These are phyloP conservation scores for Anoplophora glabripennis DNA, from an alignment of 1,140 invertebrate species.

Conservation along the genomic window DNA sequence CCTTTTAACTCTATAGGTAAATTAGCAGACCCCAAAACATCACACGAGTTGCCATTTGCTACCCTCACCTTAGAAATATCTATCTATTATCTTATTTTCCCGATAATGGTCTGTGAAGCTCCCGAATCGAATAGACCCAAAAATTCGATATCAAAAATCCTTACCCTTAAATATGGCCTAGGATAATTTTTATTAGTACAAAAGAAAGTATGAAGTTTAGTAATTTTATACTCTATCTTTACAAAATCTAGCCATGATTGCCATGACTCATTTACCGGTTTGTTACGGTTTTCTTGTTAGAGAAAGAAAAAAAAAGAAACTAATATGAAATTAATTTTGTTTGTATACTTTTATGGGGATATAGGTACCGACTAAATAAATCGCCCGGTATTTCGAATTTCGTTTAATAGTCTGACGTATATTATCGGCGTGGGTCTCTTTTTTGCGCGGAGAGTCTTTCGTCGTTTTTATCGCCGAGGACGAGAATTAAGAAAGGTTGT, in stretches of 20 bases:
- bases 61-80: too few relatives aligned
- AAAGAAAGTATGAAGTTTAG: neutral
- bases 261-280: conserved; percentile 4
- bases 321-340: too few relatives aligned
- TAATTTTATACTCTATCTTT: neutral
- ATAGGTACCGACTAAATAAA: too few relatives aligned
- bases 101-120: conserved; percentile 2
- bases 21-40: neutral
- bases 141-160: conserved; percentile 1
- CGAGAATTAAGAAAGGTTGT: too few relatives aligned
- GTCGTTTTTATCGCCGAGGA: too few relatives aligned
- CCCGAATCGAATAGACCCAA: conserved; percentile 7
- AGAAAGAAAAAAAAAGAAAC: too few relatives aligned
- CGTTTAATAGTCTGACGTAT: too few relatives aligned
- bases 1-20: neutral
- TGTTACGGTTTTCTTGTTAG: too few relatives aligned
- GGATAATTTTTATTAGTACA: neutral
- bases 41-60: neutral
- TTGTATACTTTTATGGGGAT: too few relatives aligned
- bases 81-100: neutral
- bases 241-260: neutral
- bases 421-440: too few relatives aligned
- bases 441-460: too few relatives aligned
- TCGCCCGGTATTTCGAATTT: too few relatives aligned
- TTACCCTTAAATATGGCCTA: neutral